Base-by-base conservation (phyloP, 2,113 vertebrate genomes). In the Rhipidura dahli region DNA sequence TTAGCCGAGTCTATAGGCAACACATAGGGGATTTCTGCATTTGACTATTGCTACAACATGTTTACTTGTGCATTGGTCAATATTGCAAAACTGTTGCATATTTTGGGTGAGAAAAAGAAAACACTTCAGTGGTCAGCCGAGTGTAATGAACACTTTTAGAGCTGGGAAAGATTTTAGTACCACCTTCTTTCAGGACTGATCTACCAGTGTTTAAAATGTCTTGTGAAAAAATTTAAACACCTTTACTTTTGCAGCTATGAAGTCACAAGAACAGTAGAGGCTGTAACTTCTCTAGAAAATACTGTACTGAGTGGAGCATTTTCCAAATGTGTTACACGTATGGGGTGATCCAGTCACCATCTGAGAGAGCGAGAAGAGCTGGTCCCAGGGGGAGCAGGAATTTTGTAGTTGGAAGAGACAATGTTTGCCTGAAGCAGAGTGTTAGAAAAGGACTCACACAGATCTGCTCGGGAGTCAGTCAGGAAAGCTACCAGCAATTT, bases 71-170 rank as follows among this genome's bases (percentile, higher is more conserved):
- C 6, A 0, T 50, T 86, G 47, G 76, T 87, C 76, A 86, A 50
- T 61, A 73, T 27, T 94, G 71, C 72, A 83, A 89, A 81, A 92
- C 10, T 24, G 17, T 81, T 90, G 31, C 59, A 26, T 37, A 45
- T 37, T 77, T 69, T 70, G 68, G 7, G 31, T 61, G 54, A 95
- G 76, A 94, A 79, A 84, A 94, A 83, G n/a, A 92, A 94, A 92
- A 86, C 13, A 53, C 61, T 53, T 69, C 40, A 44, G 13, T 28
- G 24, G 37, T 49, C 63, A 72, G n/a, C 45, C 65, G 45, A 87
- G 17, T 65, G 31, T 80, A 83, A 80, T 73, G 3, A 57, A 57
- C 65, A 53, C 45, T 61, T 90, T 23, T 19, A 73, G 28, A 5
- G 20, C 3, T 89, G 44, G 45, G 51, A 92, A 83, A 80, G 12